Base-by-base conservation (phyloP, 1,140 invertebrate species). In the Drosophila murphyi region DNA sequence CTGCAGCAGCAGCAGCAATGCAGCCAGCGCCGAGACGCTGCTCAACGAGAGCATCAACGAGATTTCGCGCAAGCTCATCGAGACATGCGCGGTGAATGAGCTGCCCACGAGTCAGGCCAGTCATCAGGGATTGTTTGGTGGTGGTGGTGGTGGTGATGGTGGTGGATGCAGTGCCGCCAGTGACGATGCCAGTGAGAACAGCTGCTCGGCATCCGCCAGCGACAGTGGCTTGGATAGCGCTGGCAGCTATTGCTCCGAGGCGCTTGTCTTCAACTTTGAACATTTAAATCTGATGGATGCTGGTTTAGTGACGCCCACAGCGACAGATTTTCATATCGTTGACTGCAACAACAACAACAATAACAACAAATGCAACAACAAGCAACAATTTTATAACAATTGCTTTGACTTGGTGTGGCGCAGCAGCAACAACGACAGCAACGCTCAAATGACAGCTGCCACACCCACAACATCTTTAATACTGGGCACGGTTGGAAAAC, bases 11-110 rank as follows among this genome's bases (percentile, higher is more conserved):
- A 12, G 43, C 57, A 39, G 55, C 51, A 41, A 43, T 28, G 51
- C 20, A 20, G 20, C 48, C 51, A 78, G 60, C 34, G 77, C 89
- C 39, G 91, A 92, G 68, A 82, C 90, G 31, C 65, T 92, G 45
- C 51, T 92, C 28, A 82, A 85, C 32, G 87, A 85, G 56, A 91
- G 90, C 51, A 90, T 92, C 62, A 92, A 91, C 56, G 91, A 92
- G 75, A 92, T 92, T 72, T 92, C 91, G 43, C 79, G 87, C 43
- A 92, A 92, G 76, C 69, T 92, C 12, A 92, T 92, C 68, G 91
- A 92, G 64, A 82, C 82, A 2, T 80, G 82, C 29, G 76, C 74
- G n/a, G 75, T 77, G 20, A 77, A 77, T 43, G 75, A 77, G 10
- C 31, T 43, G 31, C 43, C 43, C 45, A 52, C 73, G 41, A 51